phyloP scores from a whole-genome alignment of 2,113 vertebrate genomes.

The Pluvialis apricaria region DNA sequence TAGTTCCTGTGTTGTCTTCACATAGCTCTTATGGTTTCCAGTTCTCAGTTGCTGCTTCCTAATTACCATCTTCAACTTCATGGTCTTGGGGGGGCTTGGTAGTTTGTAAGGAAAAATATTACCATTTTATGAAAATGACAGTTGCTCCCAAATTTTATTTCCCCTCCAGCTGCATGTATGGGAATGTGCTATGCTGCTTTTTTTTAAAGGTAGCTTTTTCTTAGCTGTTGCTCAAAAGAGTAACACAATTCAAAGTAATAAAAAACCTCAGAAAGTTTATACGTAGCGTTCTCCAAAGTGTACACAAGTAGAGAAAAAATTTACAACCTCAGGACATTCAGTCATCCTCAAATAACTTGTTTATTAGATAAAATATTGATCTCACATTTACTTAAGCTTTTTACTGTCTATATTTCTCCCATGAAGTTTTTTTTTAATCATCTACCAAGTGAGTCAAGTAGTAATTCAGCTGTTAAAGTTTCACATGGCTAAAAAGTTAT shows the following conservation, averaged over 20 bases:
- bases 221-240: background rate
- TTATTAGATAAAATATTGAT: slow-evolving; percentile 1
- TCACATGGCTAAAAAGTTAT: background rate
- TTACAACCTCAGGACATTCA: background rate
- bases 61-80: background rate
- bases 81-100: background rate
- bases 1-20: background rate
- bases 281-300: background rate
- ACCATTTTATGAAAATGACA: background rate
- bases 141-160: background rate
- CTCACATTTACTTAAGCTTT: background rate
- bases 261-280: background rate
- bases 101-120: background rate
- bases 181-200: background rate
- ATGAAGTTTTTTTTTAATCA: background rate
- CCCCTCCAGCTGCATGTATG: background rate
- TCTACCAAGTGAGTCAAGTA: background rate
- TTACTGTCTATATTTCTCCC: background rate
- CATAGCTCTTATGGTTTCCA: background rate
- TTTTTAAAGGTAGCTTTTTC: background rate
- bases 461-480: background rate
- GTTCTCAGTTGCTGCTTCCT: background rate
- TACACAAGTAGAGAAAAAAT: background rate
- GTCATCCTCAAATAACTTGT: background rate
- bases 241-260: background rate